phyloP scores from a whole-genome alignment of 1,140 invertebrate genomes.

The Lordiphosa mommai region DNA sequence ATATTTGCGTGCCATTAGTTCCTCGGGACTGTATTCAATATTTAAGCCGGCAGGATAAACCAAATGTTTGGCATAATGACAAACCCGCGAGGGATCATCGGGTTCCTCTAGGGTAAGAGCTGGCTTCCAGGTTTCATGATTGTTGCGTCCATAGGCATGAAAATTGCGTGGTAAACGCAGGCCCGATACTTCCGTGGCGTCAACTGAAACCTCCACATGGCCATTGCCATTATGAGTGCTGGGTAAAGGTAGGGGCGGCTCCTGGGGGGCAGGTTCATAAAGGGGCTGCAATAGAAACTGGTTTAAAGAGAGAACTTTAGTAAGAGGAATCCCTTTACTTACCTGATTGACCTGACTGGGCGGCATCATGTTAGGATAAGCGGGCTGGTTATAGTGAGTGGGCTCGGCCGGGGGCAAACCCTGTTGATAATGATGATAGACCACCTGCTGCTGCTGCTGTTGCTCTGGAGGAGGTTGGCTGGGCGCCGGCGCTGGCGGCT shows the following conservation, averaged over 20 bases:
- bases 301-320: too few relatives aligned
- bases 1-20: conserved; percentile 60
- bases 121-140: conserved; percentile 78
- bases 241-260: conserved; percentile 1
- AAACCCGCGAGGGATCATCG: conserved; percentile 66
- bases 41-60: conserved; percentile 64
- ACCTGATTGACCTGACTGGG: too few relatives aligned
- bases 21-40: conserved; percentile 76
- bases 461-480: conserved; percentile 24
- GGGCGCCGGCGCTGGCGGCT: conserved; percentile 11
- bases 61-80: conserved; percentile 69
- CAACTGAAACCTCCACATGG: conserved; percentile 4
- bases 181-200: conserved; percentile 26
- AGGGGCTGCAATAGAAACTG: conserved; percentile 4
- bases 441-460: conserved; percentile 28
- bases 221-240: conserved; percentile 35
- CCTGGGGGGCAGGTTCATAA: not conserved
- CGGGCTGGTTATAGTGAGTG: conserved; percentile 14
- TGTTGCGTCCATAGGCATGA: conserved; percentile 64
- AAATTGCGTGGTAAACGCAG: conserved; percentile 67
- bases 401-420: conserved; percentile 22
- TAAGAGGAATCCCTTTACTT: too few relatives aligned
- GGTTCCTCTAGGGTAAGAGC: conserved; percentile 74
- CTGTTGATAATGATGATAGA: conserved; percentile 34
- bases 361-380: conserved; percentile 9